Conservation (phyloP, 2,797 vertebrate species). For the Neosilurus mollespiculum region DNA sequence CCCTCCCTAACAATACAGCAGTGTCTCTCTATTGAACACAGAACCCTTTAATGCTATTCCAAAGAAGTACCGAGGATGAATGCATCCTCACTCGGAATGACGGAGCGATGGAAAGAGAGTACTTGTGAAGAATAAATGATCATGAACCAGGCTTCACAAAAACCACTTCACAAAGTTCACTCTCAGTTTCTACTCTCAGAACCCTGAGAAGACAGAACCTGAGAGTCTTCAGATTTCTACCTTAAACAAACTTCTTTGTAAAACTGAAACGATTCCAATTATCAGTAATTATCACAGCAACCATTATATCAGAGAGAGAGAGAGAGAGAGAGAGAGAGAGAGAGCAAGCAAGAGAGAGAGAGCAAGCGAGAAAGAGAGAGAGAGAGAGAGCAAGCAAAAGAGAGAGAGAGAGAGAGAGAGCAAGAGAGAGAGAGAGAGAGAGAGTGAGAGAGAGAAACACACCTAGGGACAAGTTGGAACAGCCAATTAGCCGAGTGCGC, state of each 20-base stretch:
- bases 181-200: not conserved
- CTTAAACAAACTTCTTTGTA: not conserved
- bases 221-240: not conserved
- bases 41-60: not conserved
- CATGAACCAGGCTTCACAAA: not conserved
- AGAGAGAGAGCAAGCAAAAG: no score
- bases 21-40: not conserved
- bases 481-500: no score
- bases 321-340: no score
- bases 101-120: no score
- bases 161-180: not conserved
- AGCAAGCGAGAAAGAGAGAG: no score
- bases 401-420: no score
- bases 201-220: not conserved
- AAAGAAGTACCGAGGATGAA: not conserved
- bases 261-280: not conserved
- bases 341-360: no score
- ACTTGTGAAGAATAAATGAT: not conserved
- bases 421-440: no score
- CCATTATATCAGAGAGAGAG: not conserved
- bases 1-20: not conserved
- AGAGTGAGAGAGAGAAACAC: no score
- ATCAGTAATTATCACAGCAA: not conserved
- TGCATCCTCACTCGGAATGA: not conserved
- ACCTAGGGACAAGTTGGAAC: no score